Base-by-base conservation (phyloP, 2,113 vertebrate genomes). In the Nesospiza acunhae region DNA sequence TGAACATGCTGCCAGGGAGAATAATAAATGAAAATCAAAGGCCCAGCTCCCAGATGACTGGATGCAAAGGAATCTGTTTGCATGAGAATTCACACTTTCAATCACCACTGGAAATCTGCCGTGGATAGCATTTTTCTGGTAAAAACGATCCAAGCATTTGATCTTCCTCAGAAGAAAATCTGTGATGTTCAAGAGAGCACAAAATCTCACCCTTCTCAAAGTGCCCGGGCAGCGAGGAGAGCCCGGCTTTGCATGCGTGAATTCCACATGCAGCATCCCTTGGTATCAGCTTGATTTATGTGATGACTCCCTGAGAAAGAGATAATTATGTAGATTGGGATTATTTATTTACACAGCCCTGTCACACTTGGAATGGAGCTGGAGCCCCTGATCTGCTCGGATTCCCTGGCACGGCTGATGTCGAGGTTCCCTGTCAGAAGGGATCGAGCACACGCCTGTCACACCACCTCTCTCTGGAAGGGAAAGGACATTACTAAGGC, bases 21-120 rank as follows among this genome's bases (percentile, higher is more conserved):
- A 96, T 88, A 96, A 93, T 87, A 96, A 93, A 93, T 75, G 88
- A 85, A 94, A 97, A 96, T 95, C 94, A 94, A 96, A 96, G 73
- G 60, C 93, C 64, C 0, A 0, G 64, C 17, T 96, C 94, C 90
- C 95, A 86, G 83, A 95, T 88, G 95, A 95, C 62, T 94, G 49
- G 14, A 59, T 56, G 95, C 85, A 92, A 84, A 96, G 68, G 79
- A 84, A 88, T 60, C 37, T 17, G 72, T 90, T 90, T 94, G 90
- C 83, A 89, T 95, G 68, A 96, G 85, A 86, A 97, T 92, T 88
- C 79, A 77, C 64, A 66, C 75, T 93, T 94, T 74, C 87, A 89
- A 13, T 67, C 93, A 90, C 52, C 64, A 49, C 39, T 88, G 93
- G 76, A 95, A 94, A 52, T 64, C 75, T 93, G 79, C 64, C 2